Evolutionary conservation across 2,888 invertebrate genomes (phyloP).

Genomic region (Mythimna ferrago): DNA sequence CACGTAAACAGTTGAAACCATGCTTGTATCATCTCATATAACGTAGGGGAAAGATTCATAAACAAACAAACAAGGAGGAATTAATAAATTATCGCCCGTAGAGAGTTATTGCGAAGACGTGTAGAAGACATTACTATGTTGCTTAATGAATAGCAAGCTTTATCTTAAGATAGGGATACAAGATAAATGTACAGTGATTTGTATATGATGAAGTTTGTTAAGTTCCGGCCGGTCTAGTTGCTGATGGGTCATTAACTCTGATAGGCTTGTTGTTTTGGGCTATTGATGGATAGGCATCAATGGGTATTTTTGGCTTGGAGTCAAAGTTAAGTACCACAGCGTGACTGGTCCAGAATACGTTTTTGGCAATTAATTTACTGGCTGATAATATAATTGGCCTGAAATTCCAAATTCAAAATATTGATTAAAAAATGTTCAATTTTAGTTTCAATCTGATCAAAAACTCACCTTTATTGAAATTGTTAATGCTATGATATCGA

Average conservation of each 20-base stretch:
- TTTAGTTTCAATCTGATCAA: no score
- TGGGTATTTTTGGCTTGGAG: slow-evolving; percentile 29
- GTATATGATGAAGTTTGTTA: slow-evolving; percentile 66
- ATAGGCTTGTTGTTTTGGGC: slow-evolving; percentile 47
- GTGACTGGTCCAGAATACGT: slow-evolving; percentile 7
- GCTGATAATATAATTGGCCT: background rate
- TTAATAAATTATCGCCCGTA: slow-evolving; percentile 87
- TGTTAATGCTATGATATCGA: background rate
- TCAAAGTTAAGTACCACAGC: slow-evolving; percentile 6
- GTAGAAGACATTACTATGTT: slow-evolving; percentile 76
- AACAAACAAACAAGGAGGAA: slow-evolving; percentile 84
- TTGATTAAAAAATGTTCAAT: no score
- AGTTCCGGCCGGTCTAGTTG: slow-evolving; percentile 52
- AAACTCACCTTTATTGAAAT: background rate
- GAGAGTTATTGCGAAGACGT: slow-evolving; percentile 75
- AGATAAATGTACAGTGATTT: slow-evolving; percentile 75
- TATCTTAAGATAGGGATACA: slow-evolving; percentile 74
- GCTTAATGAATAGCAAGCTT: slow-evolving; percentile 78
- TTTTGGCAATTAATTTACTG: background rate
- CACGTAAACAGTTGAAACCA: slow-evolving; percentile 53
- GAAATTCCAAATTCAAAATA: background rate
- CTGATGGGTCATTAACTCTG: slow-evolving; percentile 51
- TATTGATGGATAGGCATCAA: slow-evolving; percentile 26
- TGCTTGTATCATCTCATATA: slow-evolving; percentile 55
- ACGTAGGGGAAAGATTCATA: slow-evolving; percentile 76